phyloP scores from a whole-genome alignment of 2,888 invertebrate species.

The Euplagia quadripunctaria region DNA sequence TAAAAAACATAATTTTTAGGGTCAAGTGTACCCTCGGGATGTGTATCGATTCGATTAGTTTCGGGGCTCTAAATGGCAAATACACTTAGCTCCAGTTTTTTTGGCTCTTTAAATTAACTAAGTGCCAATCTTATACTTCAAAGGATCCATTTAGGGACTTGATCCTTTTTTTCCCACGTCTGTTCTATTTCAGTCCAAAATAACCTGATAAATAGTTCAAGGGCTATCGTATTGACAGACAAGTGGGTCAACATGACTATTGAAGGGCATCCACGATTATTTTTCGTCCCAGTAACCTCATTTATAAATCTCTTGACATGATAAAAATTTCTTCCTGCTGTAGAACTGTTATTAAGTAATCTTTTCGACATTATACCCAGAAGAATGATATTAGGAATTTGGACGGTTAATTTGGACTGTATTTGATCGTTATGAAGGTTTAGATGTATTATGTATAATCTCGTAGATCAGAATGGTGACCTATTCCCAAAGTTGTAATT shows the following conservation, averaged over 20 bases:
- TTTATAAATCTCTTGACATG: constrained; percentile 52
- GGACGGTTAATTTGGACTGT: not conserved
- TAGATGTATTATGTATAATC: too few relatives aligned
- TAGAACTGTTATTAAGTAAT: constrained; percentile 47
- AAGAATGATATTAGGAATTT: constrained; percentile 13
- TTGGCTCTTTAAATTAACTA: constrained; percentile 16
- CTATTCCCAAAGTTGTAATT: not conserved
- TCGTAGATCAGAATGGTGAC: too few relatives aligned
- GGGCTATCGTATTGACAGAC: constrained; percentile 75
- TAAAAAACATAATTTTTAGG: constrained; percentile 55
- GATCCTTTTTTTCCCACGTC: constrained; percentile 49
- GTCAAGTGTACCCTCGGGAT: constrained; percentile 54
- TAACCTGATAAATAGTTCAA: constrained; percentile 74
- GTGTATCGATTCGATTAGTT: constrained; percentile 37
- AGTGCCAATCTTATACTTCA: constrained; percentile 42
- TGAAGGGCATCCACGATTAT: constrained; percentile 68
- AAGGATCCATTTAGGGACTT: constrained; percentile 25
- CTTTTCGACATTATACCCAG: constrained; percentile 48
- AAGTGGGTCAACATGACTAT: constrained; percentile 77
- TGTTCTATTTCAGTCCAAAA: constrained; percentile 57
- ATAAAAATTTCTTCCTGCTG: constrained; percentile 45
- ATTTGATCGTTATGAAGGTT: not conserved
- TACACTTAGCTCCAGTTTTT: constrained; percentile 28
- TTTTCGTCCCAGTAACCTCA: constrained; percentile 81
- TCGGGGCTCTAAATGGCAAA: constrained; percentile 22